Evolutionary conservation across 2,113 vertebrate genomes (phyloP).

Genomic region (Nerophis ophidion): DNA sequence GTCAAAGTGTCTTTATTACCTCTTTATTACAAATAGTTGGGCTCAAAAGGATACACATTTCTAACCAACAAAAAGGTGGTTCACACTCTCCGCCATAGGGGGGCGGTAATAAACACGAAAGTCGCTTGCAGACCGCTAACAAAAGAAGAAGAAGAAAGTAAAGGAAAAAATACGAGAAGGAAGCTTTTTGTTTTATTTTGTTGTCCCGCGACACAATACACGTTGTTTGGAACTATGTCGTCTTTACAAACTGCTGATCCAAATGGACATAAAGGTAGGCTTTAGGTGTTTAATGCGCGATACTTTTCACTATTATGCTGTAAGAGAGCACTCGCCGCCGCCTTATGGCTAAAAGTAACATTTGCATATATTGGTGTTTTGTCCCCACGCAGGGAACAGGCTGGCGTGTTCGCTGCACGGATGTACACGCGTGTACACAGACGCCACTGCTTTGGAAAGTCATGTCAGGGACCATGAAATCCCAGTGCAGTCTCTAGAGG

Average conservation of each 20-base stretch:
- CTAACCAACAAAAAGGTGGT: too few species aligned
- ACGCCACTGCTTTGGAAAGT: constrained; percentile 33
- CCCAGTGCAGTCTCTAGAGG: constrained; percentile 61
- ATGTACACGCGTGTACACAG: constrained; percentile 62
- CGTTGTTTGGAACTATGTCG: background rate
- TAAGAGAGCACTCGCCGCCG: too few species aligned
- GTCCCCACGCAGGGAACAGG: constrained; percentile 30
- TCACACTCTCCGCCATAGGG: too few species aligned
- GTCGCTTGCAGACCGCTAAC: too few species aligned
- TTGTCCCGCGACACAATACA: too few species aligned
- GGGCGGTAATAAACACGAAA: too few species aligned
- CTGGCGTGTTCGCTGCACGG: constrained; percentile 57
- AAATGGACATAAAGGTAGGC: constrained; percentile 30
- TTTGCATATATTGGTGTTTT: background rate
- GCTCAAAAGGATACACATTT: too few species aligned
- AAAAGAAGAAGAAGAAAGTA: too few species aligned
- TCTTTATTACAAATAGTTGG: too few species aligned
- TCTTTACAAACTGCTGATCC: background rate
- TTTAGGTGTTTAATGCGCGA: background rate
- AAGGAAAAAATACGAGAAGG: too few species aligned
- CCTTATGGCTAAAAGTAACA: background rate
- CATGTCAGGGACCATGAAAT: constrained; percentile 65
- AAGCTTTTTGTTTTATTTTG: too few species aligned
- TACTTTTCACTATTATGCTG: background rate
- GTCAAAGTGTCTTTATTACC: too few species aligned